A percentile compares a stretch with the other conserved stretches of the same genome.
phyloP scores from a whole-genome alignment of 2,113 vertebrate species.

The Miniopterus natalensis region DNA sequence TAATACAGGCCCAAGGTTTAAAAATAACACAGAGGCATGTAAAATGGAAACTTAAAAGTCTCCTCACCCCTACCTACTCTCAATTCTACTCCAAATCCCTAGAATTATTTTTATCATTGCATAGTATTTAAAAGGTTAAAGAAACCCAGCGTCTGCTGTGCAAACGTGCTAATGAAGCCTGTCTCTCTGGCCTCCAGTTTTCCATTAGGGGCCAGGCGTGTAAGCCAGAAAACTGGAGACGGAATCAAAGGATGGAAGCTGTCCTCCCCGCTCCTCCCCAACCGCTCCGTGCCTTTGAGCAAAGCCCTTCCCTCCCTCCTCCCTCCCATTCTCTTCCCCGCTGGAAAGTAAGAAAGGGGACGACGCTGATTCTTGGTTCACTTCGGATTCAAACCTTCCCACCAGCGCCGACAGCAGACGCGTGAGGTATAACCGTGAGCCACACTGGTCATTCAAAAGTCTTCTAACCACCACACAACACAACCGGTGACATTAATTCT shows the following conservation, averaged over 20 bases:
- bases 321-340: background rate
- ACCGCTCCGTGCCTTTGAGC: background rate
- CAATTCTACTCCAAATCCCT: background rate
- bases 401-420: background rate
- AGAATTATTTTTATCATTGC: slow-evolving; percentile 13
- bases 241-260: background rate
- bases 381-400: background rate
- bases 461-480: slow-evolving; percentile 18
- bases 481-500: background rate
- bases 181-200: background rate
- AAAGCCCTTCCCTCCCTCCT: background rate
- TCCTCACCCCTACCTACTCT: background rate
- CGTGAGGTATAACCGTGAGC: background rate
- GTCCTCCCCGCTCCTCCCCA: background rate
- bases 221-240: background rate
- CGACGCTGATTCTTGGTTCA: background rate
- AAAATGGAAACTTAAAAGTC: background rate
- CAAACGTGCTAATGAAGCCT: background rate
- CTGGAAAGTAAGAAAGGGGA: background rate
- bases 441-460: background rate
- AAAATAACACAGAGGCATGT: slow-evolving; percentile 9
- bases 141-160: background rate
- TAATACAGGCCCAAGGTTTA: slow-evolving; percentile 3
- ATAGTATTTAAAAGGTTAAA: background rate
- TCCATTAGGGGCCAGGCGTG: background rate